phyloP scores from a whole-genome alignment of 2,888 invertebrate species.

The Pristionchus maxplancki region DNA sequence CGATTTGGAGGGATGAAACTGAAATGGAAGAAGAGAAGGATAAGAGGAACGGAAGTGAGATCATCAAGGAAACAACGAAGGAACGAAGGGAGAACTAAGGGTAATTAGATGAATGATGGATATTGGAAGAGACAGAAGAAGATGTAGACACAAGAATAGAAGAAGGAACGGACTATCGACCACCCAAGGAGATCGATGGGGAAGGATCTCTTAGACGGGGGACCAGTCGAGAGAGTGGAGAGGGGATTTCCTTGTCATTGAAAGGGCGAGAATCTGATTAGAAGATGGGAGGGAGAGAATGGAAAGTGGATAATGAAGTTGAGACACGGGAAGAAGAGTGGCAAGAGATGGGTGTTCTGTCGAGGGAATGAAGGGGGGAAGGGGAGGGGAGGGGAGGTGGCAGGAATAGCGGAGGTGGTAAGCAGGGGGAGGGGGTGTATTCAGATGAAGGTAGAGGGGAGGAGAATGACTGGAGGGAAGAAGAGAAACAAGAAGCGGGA shows the following conservation, averaged over 20 bases:
- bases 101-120: neutral
- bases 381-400: neutral
- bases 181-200: neutral
- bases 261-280: slow-evolving; percentile 41
- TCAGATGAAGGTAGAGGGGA: slow-evolving; percentile 18
- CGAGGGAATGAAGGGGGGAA: neutral
- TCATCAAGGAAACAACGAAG: neutral
- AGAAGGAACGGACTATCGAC: neutral
- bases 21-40: neutral
- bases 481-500: slow-evolving; percentile 2
- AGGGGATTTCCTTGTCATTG: slow-evolving; percentile 5
- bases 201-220: neutral
- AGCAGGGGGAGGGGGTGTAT: neutral
- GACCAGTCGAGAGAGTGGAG: neutral
- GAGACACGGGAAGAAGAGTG: slow-evolving; percentile 10
- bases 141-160: neutral
- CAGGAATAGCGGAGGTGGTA: neutral
- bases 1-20: neutral
- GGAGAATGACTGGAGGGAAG: slow-evolving; percentile 26
- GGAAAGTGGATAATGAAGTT: slow-evolving; percentile 42
- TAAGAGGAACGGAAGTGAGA: neutral
- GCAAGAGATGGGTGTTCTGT: slow-evolving; percentile 1
- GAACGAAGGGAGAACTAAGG: neutral
- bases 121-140: slow-evolving; percentile 14
- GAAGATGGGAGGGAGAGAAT: neutral